Conservation (phyloP, 2,888 invertebrate species). For the Trachelus stipa region DNA sequence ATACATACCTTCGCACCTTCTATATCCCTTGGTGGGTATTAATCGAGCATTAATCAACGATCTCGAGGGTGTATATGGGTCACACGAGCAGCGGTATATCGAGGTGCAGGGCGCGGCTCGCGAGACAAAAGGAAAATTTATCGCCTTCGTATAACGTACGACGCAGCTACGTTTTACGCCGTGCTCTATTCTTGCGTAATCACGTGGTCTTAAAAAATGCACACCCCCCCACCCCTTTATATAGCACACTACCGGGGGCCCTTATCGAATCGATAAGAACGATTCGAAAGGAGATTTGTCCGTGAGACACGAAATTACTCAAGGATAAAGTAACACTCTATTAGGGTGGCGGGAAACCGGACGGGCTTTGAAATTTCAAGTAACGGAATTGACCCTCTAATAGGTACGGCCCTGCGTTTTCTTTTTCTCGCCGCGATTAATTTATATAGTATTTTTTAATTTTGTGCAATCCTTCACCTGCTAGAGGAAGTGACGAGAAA, state of each 20-base stretch:
- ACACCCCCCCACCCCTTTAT: background rate
- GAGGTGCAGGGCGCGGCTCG: slow-evolving; percentile 48
- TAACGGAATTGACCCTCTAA: background rate
- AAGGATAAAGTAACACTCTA: background rate
- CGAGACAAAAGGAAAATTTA: slow-evolving; percentile 51
- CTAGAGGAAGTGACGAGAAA: background rate
- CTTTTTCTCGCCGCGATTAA: background rate
- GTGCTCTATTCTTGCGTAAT: background rate
- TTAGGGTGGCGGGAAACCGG: background rate
- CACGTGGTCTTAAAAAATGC: background rate
- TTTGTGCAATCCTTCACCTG: background rate
- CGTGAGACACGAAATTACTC: background rate
- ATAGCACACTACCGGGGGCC: background rate
- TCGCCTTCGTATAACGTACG: slow-evolving; percentile 34
- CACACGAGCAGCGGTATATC: slow-evolving; percentile 48
- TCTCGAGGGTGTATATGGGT: slow-evolving; percentile 48
- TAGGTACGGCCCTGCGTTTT: background rate
- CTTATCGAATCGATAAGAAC: slow-evolving; percentile 3
- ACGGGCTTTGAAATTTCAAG: background rate
- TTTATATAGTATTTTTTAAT: background rate
- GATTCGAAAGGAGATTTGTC: background rate
- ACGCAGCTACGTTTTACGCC: background rate
- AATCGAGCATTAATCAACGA: slow-evolving; percentile 53
- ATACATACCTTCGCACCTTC: background rate
- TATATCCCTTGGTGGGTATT: slow-evolving; percentile 29